Conservation (phyloP, 2,888 invertebrate species). For the Entomobrya multifasciata region DNA sequence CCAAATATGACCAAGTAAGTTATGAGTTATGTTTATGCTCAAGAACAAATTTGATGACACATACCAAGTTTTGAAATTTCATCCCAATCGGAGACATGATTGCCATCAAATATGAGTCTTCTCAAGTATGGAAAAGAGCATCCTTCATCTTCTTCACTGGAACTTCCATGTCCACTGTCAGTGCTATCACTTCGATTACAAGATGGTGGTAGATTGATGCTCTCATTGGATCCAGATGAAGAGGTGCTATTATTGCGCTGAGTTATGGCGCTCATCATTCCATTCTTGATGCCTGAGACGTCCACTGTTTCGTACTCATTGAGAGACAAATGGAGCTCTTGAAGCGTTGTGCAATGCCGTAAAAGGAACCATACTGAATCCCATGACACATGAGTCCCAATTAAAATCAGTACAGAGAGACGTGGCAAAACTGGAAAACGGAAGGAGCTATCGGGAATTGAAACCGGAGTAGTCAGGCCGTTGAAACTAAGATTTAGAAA, state of each 20-base stretch:
- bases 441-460: constrained; percentile 72
- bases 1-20: neutral
- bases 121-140: constrained; percentile 77
- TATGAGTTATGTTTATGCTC: neutral
- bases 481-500: constrained; percentile 97
- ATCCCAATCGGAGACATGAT: constrained; percentile 75
- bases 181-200: constrained; percentile 75
- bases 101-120: constrained; percentile 79
- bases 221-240: constrained; percentile 36
- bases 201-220: constrained; percentile 44
- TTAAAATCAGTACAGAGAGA: constrained; percentile 90
- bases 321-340: constrained; percentile 95
- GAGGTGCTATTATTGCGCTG: constrained; percentile 13
- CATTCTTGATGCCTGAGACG: constrained; percentile 81
- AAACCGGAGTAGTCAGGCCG: constrained; percentile 85
- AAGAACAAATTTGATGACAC: too few relatives aligned
- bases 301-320: constrained; percentile 86
- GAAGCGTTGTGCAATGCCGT: constrained; percentile 83
- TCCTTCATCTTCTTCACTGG: constrained; percentile 78
- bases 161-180: constrained; percentile 79
- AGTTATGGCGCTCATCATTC: constrained; percentile 79
- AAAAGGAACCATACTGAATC: constrained; percentile 89
- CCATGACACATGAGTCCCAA: constrained; percentile 94
- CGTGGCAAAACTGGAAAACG: constrained; percentile 82
- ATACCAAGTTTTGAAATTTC: constrained; percentile 78